A percentile compares a stretch with the other conserved stretches of the same genome.
phyloP scores from a whole-genome alignment of 2,797 vertebrate genomes.

The Falco biarmicus region DNA sequence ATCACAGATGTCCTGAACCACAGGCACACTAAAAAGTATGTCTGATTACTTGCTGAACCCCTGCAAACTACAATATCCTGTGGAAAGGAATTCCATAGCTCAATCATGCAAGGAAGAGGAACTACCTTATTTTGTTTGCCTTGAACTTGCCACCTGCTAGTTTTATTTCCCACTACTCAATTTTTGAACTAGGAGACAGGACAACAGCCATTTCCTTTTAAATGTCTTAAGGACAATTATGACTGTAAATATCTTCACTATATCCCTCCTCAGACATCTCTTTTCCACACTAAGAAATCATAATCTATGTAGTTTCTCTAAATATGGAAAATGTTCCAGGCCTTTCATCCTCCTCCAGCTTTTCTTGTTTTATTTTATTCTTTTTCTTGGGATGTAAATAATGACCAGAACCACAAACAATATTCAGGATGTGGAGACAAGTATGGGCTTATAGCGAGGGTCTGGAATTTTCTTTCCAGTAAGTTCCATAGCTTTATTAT shows the following conservation, averaged over 20 bases:
- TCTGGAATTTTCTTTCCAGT: not conserved
- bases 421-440: not conserved
- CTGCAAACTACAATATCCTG: not conserved
- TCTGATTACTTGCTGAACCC: not conserved
- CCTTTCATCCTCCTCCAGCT: not conserved
- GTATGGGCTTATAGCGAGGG: not conserved
- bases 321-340: not conserved
- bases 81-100: not conserved
- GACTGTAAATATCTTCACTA: conserved; percentile 1
- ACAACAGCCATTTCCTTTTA: not conserved
- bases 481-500: not conserved
- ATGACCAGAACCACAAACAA: not conserved
- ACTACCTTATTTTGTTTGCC: not conserved
- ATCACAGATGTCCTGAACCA: not conserved
- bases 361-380: not conserved
- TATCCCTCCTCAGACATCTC: not conserved
- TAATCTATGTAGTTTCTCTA: not conserved
- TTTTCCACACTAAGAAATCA: not conserved
- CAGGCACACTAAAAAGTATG: not conserved
- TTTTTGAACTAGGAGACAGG: not conserved
- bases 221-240: not conserved
- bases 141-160: not conserved
- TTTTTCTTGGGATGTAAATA: not conserved
- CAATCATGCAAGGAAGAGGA: not conserved
- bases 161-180: not conserved